A percentile compares a stretch with the other conserved stretches of the same genome.
Conservation (phyloP, 2,113 vertebrate species). For the Hipposideros armiger region DNA sequence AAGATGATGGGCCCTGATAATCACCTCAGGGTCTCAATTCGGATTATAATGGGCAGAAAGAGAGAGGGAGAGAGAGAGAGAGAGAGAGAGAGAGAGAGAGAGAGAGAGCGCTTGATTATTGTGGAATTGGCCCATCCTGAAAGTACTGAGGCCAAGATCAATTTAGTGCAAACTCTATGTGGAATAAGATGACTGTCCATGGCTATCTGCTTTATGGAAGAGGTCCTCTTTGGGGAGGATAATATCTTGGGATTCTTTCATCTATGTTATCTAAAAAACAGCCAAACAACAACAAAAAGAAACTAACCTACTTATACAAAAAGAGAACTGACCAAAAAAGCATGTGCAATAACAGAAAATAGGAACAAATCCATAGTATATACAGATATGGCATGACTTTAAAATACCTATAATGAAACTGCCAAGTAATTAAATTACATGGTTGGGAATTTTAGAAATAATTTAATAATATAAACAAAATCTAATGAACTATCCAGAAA, state of each 20-base stretch:
- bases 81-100: too few species aligned
- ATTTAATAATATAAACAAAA: background rate
- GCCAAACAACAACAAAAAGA: background rate
- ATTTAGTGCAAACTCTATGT: background rate
- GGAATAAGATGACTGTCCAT: background rate
- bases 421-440: background rate
- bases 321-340: background rate
- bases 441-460: background rate
- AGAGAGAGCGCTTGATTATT: background rate
- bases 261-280: background rate
- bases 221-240: background rate
- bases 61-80: too few species aligned
- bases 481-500: background rate
- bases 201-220: background rate
- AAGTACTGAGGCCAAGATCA: background rate
- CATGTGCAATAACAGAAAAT: background rate
- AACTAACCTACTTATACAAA: background rate
- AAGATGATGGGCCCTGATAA: background rate
- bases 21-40: background rate
- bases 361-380: background rate
- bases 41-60: background rate
- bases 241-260: background rate
- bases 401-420: slow-evolving; percentile 1
- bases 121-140: background rate
- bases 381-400: background rate